These are phyloP conservation scores for Miltochrista miniata DNA, from an alignment of 2,888 invertebrate genomes.

Conservation along the genomic window DNA sequence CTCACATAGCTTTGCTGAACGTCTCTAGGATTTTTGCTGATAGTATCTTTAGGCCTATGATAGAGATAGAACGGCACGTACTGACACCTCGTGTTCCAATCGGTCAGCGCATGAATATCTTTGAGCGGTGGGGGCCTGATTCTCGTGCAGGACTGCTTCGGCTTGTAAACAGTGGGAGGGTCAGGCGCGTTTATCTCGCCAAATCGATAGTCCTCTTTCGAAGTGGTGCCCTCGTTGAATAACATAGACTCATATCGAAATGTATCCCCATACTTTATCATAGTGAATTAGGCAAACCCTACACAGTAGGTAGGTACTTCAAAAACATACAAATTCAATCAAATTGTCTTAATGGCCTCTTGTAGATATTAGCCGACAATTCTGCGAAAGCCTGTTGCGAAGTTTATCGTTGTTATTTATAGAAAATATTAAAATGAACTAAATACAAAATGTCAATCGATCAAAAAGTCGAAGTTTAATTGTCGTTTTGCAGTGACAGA, in stretches of 20 bases:
- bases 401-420: no score
- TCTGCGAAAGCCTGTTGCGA: no score
- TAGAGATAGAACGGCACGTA: slow-evolving; percentile 53
- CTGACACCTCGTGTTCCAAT: slow-evolving; percentile 35
- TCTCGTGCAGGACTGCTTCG: slow-evolving; percentile 6
- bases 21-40: slow-evolving; percentile 42
- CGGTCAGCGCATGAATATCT: slow-evolving; percentile 49
- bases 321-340: no score
- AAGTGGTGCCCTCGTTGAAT: slow-evolving; percentile 2
- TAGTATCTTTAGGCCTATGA: slow-evolving; percentile 26
- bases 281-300: background rate
- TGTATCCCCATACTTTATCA: background rate
- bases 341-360: no score
- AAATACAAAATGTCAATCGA: no score
- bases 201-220: slow-evolving; percentile 3
- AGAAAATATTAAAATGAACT: no score
- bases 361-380: no score
- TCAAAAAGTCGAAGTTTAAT: no score
- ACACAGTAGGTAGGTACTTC: background rate
- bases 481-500: no score
- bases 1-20: slow-evolving; percentile 51
- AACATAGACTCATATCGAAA: slow-evolving; percentile 13
- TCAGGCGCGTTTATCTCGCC: slow-evolving; percentile 28
- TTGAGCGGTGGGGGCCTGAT: slow-evolving; percentile 38
- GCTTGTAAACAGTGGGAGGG: slow-evolving; percentile 36